Evolutionary conservation across 2,888 invertebrate species (phyloP), one percentile per base, ranked within the genome.

Genomic region (Dryobotodes eremita): DNA sequence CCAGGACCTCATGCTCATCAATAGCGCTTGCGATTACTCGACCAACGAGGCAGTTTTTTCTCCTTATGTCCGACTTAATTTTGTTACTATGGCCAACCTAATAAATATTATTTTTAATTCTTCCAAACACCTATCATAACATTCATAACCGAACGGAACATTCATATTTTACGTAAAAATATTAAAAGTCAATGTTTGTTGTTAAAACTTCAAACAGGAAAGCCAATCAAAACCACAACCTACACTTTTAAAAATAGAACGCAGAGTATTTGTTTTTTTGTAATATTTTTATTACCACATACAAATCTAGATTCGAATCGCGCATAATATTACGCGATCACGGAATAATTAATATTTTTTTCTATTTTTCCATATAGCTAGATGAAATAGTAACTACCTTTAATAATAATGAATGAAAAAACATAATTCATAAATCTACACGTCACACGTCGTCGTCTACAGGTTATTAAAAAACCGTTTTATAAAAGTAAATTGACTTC

Each of bases 191-290:
- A 61, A 78, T 48, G 53, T 61, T 31, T 10, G 48, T 64, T 55
- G 7, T 26, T 11, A 79, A 65, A 71, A 71, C 11, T 10, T 10
- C 15, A 59, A 73, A 53, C 46, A 80, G 66, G 46, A 66, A 55
- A 72, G 1, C 10, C 11, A 36, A 71, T 46, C 36, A 64, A 15
- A 71, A 71, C 23, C 36, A 10, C 46, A 61, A 46, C 31, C 46
- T 36, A 57, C 17, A 17, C 15, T 31, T 80, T 55, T 68, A 61
- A 66, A 79, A 61, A 53, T 61, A 48, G 53, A 79, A 57, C 46
- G 50, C 5, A 15, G 10, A 46, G 26, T n/a, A 55, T 46, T 20
- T 31, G 5, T 50, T 42, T 71, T 50, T 31, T 62, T 11, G 15
- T 13, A 2, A 20, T 17, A 17, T 36, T 70, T 20, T 26, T 64